Evolutionary conservation across 1,140 invertebrate genomes (phyloP), one percentile per base, ranked within the genome.

Genomic region (Odontomachus brunneus): DNA sequence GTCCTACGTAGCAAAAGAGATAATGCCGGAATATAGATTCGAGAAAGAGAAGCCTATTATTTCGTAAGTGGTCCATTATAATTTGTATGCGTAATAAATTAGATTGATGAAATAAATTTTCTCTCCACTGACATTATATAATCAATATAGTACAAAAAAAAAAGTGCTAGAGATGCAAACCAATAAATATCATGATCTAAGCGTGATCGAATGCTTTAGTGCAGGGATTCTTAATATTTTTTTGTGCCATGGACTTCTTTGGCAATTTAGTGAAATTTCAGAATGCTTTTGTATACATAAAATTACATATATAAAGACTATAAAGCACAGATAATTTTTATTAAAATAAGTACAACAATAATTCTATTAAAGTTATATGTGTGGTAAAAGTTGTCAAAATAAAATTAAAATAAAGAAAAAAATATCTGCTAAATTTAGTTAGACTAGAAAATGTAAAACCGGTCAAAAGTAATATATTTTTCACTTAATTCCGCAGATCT

Each of bases 171-270:
- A 66, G 0, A 51, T 12, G 29, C 7, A 1, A 26, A 24, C 38
- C 17, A 26, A 74, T 66, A 38, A 33, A 65, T 76, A 11, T 26
- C 48, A 63, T 49, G 24, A 29, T 26, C 59, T 57, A 49, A 63
- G 38, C 24, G 22, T 75, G 9, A 9, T n/a, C 24, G 17, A 17
- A 48, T 29, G 38, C 22, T 49, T 48, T 49, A 19, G 3, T 44
- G 38, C 38, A 44, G 38, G 38, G 38, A 44, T 44, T 44, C 38
- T 44, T 7, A 44, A 44, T 44, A 0, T 44, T 44, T 3, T 7
- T 44, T 44, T 44, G 38, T 11, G 9, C 38, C 9, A 73, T 33
- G 17, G 66, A 49, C 49, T 29, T 67, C 22, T 51, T 38, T 2
- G 14, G 75, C 5, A 14, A 44, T 62, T 48, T 33, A 5, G 19